Conservation (phyloP, 2,888 invertebrate species). For the Marasmarcha lunaedactyla region DNA sequence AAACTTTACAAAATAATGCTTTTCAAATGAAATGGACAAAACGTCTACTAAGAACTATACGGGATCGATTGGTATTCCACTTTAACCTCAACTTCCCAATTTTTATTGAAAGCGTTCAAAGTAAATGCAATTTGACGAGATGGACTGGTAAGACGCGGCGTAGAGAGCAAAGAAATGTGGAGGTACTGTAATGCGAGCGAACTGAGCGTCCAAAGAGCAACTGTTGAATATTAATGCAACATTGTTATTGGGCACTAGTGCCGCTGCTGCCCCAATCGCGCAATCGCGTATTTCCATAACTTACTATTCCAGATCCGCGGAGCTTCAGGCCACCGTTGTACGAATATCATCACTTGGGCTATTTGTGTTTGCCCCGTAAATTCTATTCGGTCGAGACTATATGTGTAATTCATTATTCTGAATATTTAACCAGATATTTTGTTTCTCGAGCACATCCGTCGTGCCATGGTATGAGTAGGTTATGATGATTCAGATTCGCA, state of each 20-base stretch:
- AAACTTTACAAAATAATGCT: too few relatives aligned
- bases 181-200: slow-evolving; percentile 46
- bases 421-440: slow-evolving; percentile 31
- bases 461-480: slow-evolving; percentile 6
- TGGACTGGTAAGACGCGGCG: slow-evolving; percentile 25
- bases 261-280: slow-evolving; percentile 66
- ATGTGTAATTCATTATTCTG: slow-evolving; percentile 40
- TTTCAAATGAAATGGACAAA: too few relatives aligned
- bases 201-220: slow-evolving; percentile 55
- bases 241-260: slow-evolving; percentile 68
- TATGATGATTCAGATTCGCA: background rate
- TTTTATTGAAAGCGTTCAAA: background rate
- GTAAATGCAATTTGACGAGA: background rate
- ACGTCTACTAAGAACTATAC: too few relatives aligned
- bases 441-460: slow-evolving; percentile 26
- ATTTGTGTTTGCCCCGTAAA: slow-evolving; percentile 47
- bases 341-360: slow-evolving; percentile 53
- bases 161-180: slow-evolving; percentile 40
- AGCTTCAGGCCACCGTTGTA: slow-evolving; percentile 52
- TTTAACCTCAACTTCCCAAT: background rate
- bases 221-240: slow-evolving; percentile 69
- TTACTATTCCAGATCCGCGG: slow-evolving; percentile 67
- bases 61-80: too few relatives aligned
- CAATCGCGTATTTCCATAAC: slow-evolving; percentile 69
- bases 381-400: slow-evolving; percentile 34